Conservation (phyloP, 1,140 invertebrate genomes). For the Drosophila neocordata region DNA sequence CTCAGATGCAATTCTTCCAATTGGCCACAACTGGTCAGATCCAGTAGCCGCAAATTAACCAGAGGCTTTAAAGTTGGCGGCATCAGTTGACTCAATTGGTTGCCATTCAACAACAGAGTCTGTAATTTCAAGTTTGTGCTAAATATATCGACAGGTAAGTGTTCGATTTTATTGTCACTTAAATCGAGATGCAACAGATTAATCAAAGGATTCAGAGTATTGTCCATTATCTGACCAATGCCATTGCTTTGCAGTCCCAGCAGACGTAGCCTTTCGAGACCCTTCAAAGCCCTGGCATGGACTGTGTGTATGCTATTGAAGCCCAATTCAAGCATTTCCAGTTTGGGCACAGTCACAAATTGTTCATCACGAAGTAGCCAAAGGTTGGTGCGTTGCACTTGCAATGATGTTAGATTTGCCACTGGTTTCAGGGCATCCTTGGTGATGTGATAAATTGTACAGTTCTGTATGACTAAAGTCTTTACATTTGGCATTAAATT, state of each 20-base stretch:
- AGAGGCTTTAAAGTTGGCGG: constrained; percentile 25
- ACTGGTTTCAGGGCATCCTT: constrained; percentile 21
- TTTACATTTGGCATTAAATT: constrained; percentile 43
- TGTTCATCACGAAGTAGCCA: constrained; percentile 25
- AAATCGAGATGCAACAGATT: constrained; percentile 59
- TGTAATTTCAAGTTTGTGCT: constrained; percentile 42
- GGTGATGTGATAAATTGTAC: constrained; percentile 34
- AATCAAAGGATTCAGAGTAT: constrained; percentile 35
- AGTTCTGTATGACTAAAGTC: constrained; percentile 48
- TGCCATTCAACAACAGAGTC: constrained; percentile 56
- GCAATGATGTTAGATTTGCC: constrained; percentile 28
- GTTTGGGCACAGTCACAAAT: constrained; percentile 32
- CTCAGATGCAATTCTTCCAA: constrained; percentile 44
- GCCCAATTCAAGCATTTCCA: constrained; percentile 55
- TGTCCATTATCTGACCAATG: constrained; percentile 29
- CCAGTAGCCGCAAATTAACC: constrained; percentile 44
- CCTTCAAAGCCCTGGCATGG: constrained; percentile 40
- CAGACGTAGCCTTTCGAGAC: constrained; percentile 36
- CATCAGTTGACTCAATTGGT: constrained; percentile 38
- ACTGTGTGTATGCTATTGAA: constrained; percentile 54
- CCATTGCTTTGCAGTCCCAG: constrained; percentile 61
- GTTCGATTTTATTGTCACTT: constrained; percentile 46
- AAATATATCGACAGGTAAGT: constrained; percentile 39
- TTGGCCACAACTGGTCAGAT: constrained; percentile 47
- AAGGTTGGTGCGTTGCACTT: constrained; percentile 46